These are phyloP conservation scores for Epinephelus moara DNA, from an alignment of 2,113 vertebrate species.

Conservation along the genomic window DNA sequence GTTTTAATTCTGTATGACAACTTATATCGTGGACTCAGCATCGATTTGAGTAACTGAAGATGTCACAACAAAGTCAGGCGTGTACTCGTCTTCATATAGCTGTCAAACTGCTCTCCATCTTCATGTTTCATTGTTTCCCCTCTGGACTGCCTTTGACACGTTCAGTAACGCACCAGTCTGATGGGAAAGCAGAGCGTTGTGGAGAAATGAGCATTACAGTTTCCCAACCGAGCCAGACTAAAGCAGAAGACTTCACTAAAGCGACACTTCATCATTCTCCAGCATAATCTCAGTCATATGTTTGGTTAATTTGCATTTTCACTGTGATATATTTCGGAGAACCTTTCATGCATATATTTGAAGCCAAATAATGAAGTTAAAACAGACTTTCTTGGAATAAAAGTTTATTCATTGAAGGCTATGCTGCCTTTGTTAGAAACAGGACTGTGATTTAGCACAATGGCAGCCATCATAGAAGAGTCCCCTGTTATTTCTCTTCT, in stretches of 20 bases:
- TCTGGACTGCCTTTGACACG: conserved; percentile 12
- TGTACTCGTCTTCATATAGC: conserved; percentile 13
- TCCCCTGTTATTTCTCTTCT: neutral
- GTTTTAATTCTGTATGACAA: conserved; percentile 41
- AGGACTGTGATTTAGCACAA: neutral
- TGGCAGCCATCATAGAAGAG: neutral
- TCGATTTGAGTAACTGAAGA: conserved; percentile 37
- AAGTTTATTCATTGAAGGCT: neutral
- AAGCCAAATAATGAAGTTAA: neutral
- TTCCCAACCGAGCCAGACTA: neutral
- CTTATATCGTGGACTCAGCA: neutral
- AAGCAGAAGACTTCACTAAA: neutral
- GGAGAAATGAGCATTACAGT: neutral
- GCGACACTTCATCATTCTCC: neutral
- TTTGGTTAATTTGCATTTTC: neutral
- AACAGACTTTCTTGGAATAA: neutral
- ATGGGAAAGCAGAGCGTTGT: conserved; percentile 13
- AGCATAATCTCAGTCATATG: neutral
- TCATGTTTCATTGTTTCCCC: conserved; percentile 33
- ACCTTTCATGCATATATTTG: neutral
- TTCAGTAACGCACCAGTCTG: neutral
- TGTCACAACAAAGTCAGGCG: neutral
- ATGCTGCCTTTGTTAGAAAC: neutral
- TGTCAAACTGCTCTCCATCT: conserved; percentile 5
- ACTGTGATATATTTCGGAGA: neutral